Evolutionary conservation across 2,797 vertebrate genomes (phyloP).

Genomic region (Oophaga sylvatica): DNA sequence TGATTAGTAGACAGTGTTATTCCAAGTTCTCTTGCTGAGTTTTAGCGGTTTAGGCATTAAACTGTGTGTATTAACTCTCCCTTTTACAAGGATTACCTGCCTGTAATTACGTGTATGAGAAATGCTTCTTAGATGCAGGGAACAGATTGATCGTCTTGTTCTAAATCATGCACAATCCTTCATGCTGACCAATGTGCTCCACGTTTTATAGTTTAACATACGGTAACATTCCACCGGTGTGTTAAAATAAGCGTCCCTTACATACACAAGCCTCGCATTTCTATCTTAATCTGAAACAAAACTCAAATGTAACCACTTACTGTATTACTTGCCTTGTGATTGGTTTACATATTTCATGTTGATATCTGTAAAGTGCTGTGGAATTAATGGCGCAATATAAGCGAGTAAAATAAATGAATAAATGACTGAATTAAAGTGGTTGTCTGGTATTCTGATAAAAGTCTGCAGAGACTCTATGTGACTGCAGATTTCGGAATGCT

Average conservation of each 20-base stretch:
- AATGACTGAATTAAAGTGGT: too few species aligned
- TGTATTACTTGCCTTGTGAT: too few species aligned
- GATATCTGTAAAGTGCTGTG: too few species aligned
- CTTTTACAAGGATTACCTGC: constrained; percentile 49
- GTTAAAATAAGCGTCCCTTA: neutral
- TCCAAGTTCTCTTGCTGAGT: constrained; percentile 51
- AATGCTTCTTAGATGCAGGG: neutral
- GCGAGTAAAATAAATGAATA: too few species aligned
- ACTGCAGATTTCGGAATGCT: too few species aligned
- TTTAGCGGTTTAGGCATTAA: constrained; percentile 39
- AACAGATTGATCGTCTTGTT: neutral
- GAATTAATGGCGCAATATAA: too few species aligned
- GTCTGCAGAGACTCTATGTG: too few species aligned
- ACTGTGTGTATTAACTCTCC: constrained; percentile 39
- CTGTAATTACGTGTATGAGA: constrained; percentile 17
- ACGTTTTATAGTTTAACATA: neutral
- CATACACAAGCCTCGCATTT: too few species aligned
- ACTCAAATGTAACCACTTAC: too few species aligned
- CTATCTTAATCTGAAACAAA: too few species aligned
- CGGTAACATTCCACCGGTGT: neutral
- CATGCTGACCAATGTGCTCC: neutral
- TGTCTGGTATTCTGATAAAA: too few species aligned
- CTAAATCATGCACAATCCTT: neutral
- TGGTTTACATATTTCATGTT: too few species aligned
- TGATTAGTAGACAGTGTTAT: constrained; percentile 57